These are phyloP conservation scores for Smittia aterrima DNA, from an alignment of 2,888 invertebrate species.

Conservation along the genomic window DNA sequence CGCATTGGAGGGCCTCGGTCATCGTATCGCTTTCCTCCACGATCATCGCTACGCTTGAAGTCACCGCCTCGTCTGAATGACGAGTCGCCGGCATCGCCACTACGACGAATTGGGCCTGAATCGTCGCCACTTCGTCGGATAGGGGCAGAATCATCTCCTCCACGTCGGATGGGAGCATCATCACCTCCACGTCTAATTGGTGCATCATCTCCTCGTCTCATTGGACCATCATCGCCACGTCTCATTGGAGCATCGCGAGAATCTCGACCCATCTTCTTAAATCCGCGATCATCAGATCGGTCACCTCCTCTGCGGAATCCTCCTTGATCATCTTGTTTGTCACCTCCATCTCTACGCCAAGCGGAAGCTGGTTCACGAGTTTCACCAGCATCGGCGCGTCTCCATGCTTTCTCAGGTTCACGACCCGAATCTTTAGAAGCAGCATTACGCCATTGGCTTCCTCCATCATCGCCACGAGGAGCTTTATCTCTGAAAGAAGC, in stretches of 20 bases:
- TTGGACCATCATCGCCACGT: neutral
- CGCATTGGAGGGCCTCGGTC: conserved; percentile 41
- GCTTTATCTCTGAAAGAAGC: conserved; percentile 42
- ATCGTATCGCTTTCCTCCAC: conserved; percentile 44
- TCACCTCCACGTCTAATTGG: conserved; percentile 38
- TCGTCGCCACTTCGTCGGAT: conserved; percentile 43
- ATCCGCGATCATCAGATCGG: neutral
- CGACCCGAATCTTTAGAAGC: conserved; percentile 35
- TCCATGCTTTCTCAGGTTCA: conserved; percentile 43
- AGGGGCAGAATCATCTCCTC: conserved; percentile 38
- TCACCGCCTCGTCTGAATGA: conserved; percentile 44
- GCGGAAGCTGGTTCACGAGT: conserved; percentile 37
- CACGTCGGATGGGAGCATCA: conserved; percentile 28
- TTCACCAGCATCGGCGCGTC: neutral
- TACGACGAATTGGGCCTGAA: conserved; percentile 28
- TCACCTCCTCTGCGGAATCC: conserved; percentile 3
- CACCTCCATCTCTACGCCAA: conserved; percentile 42
- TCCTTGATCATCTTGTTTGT: neutral
- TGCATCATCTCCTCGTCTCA: conserved; percentile 34
- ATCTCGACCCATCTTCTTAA: neutral
- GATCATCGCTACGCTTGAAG: conserved; percentile 51
- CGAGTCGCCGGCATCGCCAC: conserved; percentile 45
- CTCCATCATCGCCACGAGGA: neutral
- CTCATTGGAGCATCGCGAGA: neutral
- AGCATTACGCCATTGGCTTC: neutral